These are phyloP conservation scores for Holothuria scabra DNA, from an alignment of 53 echinoderm and acorn worm species.

Conservation along the genomic window DNA sequence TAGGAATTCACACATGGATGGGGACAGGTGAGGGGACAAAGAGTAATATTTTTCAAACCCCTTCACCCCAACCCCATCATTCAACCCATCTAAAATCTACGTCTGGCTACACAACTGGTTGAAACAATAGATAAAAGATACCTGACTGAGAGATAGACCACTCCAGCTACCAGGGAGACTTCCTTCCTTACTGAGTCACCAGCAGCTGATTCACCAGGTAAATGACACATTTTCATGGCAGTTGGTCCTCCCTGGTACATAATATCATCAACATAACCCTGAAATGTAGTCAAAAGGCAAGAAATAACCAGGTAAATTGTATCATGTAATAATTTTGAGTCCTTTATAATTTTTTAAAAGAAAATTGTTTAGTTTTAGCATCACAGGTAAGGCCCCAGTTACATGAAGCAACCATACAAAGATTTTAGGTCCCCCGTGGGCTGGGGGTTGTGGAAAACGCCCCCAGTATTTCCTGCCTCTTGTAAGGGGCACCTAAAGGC, in stretches of 20 bases:
- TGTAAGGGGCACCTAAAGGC: too few species aligned
- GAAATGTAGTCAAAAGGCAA: not conserved
- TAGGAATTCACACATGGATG: too few species aligned
- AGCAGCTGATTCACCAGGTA: constrained; percentile 49
- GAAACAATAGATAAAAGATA: not conserved
- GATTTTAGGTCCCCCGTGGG: too few species aligned
- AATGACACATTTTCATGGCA: constrained; percentile 80
- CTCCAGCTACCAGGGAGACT: constrained; percentile 76
- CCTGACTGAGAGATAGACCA: constrained; percentile 82
- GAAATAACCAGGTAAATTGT: not conserved
- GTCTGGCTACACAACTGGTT: too few species aligned
- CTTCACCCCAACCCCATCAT: too few species aligned
- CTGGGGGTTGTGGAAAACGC: too few species aligned
- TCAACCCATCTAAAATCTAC: too few species aligned
- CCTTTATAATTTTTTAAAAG: not conserved
- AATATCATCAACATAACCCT: constrained; percentile 84
- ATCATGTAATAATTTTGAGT: not conserved
- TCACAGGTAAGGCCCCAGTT: too few species aligned
- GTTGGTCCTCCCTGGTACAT: constrained; percentile 85
- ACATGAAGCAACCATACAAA: too few species aligned
- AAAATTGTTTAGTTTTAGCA: not conserved
- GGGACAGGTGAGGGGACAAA: too few species aligned
- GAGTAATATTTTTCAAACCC: too few species aligned
- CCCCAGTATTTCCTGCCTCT: too few species aligned
- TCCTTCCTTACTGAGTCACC: constrained; percentile 14